These are phyloP conservation scores for Leuciscus idus DNA, from an alignment of 2,113 vertebrate genomes.

Conservation along the genomic window DNA sequence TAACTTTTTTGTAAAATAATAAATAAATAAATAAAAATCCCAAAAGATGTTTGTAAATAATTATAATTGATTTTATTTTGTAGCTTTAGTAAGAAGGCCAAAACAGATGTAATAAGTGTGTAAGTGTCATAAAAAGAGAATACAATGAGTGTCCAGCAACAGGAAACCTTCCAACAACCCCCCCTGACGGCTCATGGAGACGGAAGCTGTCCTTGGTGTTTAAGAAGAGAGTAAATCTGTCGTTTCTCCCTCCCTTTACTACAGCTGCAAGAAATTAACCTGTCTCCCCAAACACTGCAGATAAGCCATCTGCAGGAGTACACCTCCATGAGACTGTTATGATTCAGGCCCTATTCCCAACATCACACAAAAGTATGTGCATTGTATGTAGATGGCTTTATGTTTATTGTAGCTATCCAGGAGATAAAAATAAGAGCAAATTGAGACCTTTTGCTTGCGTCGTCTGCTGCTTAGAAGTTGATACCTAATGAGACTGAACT, in stretches of 20 bases:
- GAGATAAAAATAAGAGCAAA: neutral
- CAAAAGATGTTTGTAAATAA: neutral
- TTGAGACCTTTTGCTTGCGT: neutral
- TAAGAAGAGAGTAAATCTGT: conserved; percentile 80
- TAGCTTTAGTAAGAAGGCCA: neutral
- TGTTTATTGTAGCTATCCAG: neutral
- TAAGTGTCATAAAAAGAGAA: conserved; percentile 29
- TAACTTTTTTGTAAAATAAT: too few relatives aligned
- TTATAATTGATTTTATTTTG: neutral
- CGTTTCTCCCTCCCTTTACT: conserved; percentile 65
- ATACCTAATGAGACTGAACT: neutral
- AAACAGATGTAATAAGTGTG: neutral
- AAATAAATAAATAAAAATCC: neutral
- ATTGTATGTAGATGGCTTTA: neutral
- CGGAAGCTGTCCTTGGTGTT: conserved; percentile 72
- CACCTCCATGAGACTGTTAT: conserved; percentile 60
- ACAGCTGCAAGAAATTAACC: conserved; percentile 80
- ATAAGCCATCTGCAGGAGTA: conserved; percentile 68
- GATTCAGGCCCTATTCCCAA: conserved; percentile 55
- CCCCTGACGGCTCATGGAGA: conserved; percentile 70
- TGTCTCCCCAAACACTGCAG: conserved; percentile 66
- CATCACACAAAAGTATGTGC: neutral
- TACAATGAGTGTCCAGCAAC: conserved; percentile 61
- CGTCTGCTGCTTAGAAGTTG: neutral
- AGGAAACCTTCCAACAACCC: conserved; percentile 71